phyloP scores from a whole-genome alignment of 1,140 invertebrate genomes.

The Aplysia californica region DNA sequence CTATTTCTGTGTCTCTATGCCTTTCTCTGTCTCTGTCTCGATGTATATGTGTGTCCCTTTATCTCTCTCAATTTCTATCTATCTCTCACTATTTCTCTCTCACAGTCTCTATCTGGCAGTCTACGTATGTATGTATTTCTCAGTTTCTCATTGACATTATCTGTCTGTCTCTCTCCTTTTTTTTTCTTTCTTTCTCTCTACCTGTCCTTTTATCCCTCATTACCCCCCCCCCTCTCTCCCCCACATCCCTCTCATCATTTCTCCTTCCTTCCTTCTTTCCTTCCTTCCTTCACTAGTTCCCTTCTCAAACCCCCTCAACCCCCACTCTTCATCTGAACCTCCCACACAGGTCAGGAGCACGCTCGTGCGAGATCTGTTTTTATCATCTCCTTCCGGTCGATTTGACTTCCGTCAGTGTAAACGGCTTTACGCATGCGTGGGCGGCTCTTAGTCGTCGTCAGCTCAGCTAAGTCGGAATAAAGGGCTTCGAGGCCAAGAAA shows the following conservation, averaged over 20 bases:
- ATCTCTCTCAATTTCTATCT: background rate
- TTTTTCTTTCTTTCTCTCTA: background rate
- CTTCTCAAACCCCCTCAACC: no score
- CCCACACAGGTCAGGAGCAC: no score
- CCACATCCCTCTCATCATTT: background rate
- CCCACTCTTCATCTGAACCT: no score
- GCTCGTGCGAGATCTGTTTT: no score
- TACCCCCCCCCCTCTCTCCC: background rate
- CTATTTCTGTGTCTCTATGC: conserved; percentile 21
- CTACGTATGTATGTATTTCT: background rate
- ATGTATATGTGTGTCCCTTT: conserved; percentile 7
- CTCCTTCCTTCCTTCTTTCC: background rate
- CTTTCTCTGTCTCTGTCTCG: conserved; percentile 18
- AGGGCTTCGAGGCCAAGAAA: no score
- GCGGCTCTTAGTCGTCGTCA: no score
- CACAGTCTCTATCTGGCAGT: background rate
- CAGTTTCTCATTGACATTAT: background rate
- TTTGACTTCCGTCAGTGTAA: no score
- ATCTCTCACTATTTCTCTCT: background rate
- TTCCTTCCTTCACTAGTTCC: background rate
- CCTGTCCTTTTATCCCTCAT: background rate
- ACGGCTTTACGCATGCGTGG: no score
- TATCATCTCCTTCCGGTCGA: no score
- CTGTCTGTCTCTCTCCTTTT: conserved; percentile 1
- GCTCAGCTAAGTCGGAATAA: no score